phyloP scores from a whole-genome alignment of 1,140 invertebrate species.

The Helicoverpa armigera region DNA sequence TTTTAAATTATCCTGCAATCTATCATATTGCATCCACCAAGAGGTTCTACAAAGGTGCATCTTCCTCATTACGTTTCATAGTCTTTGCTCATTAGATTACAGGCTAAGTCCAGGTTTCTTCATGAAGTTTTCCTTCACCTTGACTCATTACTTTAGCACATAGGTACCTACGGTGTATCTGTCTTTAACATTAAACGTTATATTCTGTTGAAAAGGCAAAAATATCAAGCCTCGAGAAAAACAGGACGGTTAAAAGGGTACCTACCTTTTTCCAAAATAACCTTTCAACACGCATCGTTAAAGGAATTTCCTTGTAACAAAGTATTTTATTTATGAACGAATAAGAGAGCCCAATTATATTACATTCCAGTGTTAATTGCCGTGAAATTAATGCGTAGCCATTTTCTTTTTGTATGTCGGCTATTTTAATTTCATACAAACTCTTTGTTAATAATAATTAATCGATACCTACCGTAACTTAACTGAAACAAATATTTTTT shows the following conservation, averaged over 20 bases:
- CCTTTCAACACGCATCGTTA: constrained; percentile 6
- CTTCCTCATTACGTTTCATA: too few relatives aligned
- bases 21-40: not conserved
- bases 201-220: not conserved
- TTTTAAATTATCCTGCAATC: too few relatives aligned
- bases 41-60: not conserved
- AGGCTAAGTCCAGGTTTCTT: too few relatives aligned
- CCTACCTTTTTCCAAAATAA: not conserved
- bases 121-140: too few relatives aligned
- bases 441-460: not conserved
- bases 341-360: constrained; percentile 16
- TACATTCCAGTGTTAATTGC: constrained; percentile 34
- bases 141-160: too few relatives aligned
- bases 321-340: not conserved
- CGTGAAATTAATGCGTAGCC: constrained; percentile 27
- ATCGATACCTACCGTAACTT: too few relatives aligned
- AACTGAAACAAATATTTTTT: too few relatives aligned
- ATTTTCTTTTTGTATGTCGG: constrained; percentile 9
- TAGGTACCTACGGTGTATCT: too few relatives aligned
- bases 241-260: not conserved
- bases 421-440: not conserved
- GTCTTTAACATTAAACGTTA: too few relatives aligned
- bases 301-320: constrained; percentile 1
- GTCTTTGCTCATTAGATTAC: not conserved
- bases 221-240: not conserved